These are phyloP conservation scores for Triplophysa yarkandensis DNA, from an alignment of 2,797 vertebrate species.

Conservation along the genomic window DNA sequence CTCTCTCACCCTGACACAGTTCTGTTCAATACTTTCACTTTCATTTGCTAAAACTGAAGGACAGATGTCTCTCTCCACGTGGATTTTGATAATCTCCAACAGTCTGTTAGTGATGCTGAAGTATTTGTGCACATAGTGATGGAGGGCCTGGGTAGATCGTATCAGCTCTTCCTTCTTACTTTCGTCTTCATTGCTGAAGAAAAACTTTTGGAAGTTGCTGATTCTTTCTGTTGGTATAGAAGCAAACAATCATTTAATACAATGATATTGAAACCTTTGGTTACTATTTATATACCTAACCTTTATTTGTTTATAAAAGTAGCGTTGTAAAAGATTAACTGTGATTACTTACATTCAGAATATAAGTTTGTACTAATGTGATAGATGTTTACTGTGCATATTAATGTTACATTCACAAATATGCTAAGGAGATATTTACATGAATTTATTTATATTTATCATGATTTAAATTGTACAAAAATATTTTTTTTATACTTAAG, in stretches of 20 bases:
- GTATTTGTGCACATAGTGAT: conserved; percentile 19
- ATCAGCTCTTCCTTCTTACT: not conserved
- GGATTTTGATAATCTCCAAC: not conserved
- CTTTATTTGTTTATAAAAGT: too few relatives aligned
- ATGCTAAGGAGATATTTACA: too few relatives aligned
- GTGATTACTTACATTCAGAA: too few relatives aligned
- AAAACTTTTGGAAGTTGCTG: not conserved
- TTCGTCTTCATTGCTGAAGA: not conserved
- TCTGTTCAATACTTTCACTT: not conserved
- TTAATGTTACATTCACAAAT: too few relatives aligned
- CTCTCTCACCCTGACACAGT: not conserved
- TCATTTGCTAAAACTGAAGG: not conserved
- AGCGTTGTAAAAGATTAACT: too few relatives aligned
- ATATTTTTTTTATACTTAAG: too few relatives aligned
- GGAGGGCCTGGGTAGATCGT: not conserved
- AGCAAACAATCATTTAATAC: not conserved
- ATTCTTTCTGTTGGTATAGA: not conserved
- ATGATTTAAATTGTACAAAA: too few relatives aligned
- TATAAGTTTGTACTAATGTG: too few relatives aligned
- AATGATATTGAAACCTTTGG: too few relatives aligned
- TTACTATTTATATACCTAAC: too few relatives aligned
- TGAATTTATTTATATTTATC: too few relatives aligned
- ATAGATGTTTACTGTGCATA: too few relatives aligned
- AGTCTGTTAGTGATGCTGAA: conserved; percentile 1
- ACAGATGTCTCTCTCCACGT: not conserved